Evolutionary conservation across 2,797 vertebrate species (phyloP), one percentile per base, ranked within the genome.

Genomic region (Danio choprae): DNA sequence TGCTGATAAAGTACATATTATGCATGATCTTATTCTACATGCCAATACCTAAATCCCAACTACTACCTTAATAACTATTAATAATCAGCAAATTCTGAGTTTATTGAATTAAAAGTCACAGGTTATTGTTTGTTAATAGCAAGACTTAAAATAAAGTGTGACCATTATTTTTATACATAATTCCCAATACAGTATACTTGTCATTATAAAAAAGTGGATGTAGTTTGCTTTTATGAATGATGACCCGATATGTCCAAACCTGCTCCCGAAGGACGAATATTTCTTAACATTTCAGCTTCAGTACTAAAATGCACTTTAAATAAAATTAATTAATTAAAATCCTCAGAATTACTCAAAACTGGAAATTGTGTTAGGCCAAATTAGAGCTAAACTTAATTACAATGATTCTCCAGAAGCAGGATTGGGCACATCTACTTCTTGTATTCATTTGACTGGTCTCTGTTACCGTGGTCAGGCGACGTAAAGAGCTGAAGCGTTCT

Each of bases 401-500:
- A 50, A 5, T 36, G 13, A 20, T 22, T 22, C 46, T n/a, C 44
- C 50, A 55, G 11, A 10, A 70, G 36, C 68, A 55, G n/a, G 51
- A 40, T 7, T 71, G 36, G 11, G 40, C 7, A 20, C 11, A 48
- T 16, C 36, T 55, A 16, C 7, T 36, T 5, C 50, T 44, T 44
- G 18, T 38, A 12, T 22, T 58, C 6, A 6, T 38, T 38, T 62
- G 4, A 13, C 8, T 2, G 6, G 11, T 44, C 1, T 7, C 62
- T 56, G 29, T 41, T 89, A 98, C 97, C 88, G 95, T 96, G 85
- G 97, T 99, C 72, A 99, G 94, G 1, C 97, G 93, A 1, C 97
- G 87, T 20, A 99, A 87, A 0, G 97, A 98, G 91, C 97, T 98
- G 93, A 99, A 98, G 7, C 95, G 90, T 88, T 98, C 97, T 85